These are phyloP conservation scores for Cotesia typhae DNA, from an alignment of 1,140 invertebrate genomes.

Conservation along the genomic window DNA sequence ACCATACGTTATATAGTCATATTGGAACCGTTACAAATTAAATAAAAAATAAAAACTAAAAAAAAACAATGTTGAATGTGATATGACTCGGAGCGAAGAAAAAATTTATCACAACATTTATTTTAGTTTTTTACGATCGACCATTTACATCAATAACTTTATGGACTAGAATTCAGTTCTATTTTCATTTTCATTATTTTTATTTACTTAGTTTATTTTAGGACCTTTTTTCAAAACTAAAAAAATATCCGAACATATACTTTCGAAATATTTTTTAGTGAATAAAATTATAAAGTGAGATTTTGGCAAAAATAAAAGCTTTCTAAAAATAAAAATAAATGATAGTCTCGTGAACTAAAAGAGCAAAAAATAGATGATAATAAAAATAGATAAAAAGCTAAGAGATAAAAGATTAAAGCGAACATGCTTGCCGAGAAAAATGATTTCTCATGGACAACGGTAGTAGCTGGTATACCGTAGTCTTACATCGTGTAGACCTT, in stretches of 20 bases:
- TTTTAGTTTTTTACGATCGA: no score
- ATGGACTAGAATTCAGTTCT: no score
- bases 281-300: background rate
- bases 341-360: background rate
- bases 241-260: background rate
- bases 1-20: no score
- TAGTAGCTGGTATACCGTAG: background rate
- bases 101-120: conserved; percentile 24
- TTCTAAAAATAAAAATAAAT: background rate
- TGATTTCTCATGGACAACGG: conserved; percentile 46
- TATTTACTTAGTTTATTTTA: no score
- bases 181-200: no score
- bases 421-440: conserved; percentile 36
- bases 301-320: background rate
- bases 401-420: conserved; percentile 9
- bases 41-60: no score
- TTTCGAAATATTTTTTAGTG: background rate
- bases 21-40: no score
- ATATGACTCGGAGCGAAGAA: conserved; percentile 5
- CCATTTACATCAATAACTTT: no score
- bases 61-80: no score
- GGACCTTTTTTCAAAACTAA: background rate
- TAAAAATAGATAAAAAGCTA: background rate
- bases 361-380: background rate
- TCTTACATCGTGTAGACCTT: conserved; percentile 15